Evolutionary conservation across 2,888 invertebrate genomes (phyloP).

Genomic region (Cremastinae sp.): DNA sequence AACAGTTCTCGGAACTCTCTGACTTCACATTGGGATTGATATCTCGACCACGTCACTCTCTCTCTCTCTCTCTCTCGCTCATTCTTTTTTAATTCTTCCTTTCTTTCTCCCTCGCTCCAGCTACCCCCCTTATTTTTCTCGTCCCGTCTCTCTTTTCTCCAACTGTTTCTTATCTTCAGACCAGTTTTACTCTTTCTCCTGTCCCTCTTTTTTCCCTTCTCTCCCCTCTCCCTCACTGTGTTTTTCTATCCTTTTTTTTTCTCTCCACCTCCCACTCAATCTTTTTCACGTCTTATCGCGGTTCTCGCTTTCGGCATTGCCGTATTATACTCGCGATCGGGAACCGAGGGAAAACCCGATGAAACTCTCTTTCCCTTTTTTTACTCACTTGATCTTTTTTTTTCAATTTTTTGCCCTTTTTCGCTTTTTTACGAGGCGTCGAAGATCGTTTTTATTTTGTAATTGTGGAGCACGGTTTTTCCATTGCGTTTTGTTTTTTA

Average conservation of each 20-base stretch:
- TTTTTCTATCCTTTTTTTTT: not conserved
- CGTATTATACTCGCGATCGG: slow-evolving; percentile 38
- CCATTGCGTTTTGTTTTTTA: slow-evolving; percentile 7
- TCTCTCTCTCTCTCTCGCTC: slow-evolving; percentile 30
- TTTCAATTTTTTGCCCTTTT: not conserved
- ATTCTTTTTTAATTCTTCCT: slow-evolving; percentile 49
- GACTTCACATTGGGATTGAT: slow-evolving; percentile 53
- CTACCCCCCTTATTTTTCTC: not conserved
- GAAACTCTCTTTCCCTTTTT: slow-evolving; percentile 46
- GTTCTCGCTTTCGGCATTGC: slow-evolving; percentile 49
- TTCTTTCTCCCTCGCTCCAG: not conserved
- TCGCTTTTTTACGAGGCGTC: too few species aligned
- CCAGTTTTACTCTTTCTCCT: slow-evolving; percentile 43
- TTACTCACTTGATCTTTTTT: slow-evolving; percentile 26
- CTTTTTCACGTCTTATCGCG: slow-evolving; percentile 48
- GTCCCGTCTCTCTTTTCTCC: not conserved
- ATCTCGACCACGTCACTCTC: slow-evolving; percentile 54
- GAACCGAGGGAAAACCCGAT: slow-evolving; percentile 48
- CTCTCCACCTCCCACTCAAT: slow-evolving; percentile 33
- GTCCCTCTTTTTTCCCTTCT: slow-evolving; percentile 21
- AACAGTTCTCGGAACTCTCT: slow-evolving; percentile 56
- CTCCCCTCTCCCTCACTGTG: too few species aligned
- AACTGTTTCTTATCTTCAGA: slow-evolving; percentile 51
- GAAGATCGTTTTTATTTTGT: too few species aligned
- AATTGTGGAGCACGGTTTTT: not conserved